A percentile compares a stretch with the other conserved stretches of the same genome.
phyloP scores from a whole-genome alignment of 2,888 invertebrate genomes.

The Drosophila silvestris region DNA sequence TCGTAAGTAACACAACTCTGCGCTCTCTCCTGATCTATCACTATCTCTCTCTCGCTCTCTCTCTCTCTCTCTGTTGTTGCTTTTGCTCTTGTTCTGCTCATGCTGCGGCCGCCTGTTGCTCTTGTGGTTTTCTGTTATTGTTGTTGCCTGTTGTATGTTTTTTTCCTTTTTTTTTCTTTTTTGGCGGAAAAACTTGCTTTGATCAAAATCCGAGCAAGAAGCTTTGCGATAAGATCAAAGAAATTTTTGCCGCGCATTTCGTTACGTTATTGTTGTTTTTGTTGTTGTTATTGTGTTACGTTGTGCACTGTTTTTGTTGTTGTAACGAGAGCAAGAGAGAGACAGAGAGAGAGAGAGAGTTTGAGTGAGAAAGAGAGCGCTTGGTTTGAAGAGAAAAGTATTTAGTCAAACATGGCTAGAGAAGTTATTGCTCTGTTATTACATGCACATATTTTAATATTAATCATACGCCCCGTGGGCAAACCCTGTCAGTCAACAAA shows the following conservation, averaged over 20 bases:
- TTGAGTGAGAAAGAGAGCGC: not conserved
- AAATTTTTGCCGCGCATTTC: constrained; percentile 84
- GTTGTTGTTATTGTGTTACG: constrained; percentile 46
- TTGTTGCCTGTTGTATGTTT: constrained; percentile 29
- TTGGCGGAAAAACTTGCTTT: constrained; percentile 86
- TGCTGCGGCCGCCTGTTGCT: constrained; percentile 49
- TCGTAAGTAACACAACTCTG: constrained; percentile 25
- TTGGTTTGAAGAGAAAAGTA: constrained; percentile 38
- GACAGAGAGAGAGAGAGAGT: constrained; percentile 8
- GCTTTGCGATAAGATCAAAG: constrained; percentile 86
- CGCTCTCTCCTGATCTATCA: constrained; percentile 3
- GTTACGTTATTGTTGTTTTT: constrained; percentile 66
- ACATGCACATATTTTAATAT: constrained; percentile 51
- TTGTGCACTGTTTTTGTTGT: constrained; percentile 45
- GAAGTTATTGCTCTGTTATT: constrained; percentile 37
- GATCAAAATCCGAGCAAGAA: constrained; percentile 86
- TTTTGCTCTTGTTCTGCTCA: constrained; percentile 17
- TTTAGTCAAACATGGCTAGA: constrained; percentile 71
- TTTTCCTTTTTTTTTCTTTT: constrained; percentile 66
- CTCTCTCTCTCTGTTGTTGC: constrained; percentile 1
- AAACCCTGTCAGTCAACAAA: constrained; percentile 31
- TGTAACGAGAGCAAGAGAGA: constrained; percentile 14
- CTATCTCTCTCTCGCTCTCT: not conserved
- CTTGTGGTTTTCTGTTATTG: constrained; percentile 59
- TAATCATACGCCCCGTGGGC: constrained; percentile 73